Conservation (phyloP, 2,113 vertebrate genomes). For the Leuciscus idus region DNA sequence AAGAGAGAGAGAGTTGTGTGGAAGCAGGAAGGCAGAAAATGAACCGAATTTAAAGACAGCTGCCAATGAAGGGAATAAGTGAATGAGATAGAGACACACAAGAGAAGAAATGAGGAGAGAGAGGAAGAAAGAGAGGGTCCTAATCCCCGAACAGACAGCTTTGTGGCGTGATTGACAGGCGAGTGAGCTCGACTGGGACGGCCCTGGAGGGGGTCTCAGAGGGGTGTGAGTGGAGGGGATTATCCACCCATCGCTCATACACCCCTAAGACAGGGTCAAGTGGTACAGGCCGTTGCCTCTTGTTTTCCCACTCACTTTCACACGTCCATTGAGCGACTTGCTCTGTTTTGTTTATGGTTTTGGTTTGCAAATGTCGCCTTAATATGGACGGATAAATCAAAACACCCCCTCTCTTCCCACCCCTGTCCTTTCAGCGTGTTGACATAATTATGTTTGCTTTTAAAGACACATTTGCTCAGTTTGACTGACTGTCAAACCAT, state of each 20-base stretch:
- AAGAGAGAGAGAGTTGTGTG: constrained; percentile 27
- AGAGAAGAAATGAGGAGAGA: constrained; percentile 2
- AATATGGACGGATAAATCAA: constrained; percentile 48
- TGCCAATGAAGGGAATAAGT: constrained; percentile 37
- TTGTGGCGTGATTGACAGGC: constrained; percentile 81
- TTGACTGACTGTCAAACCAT: not conserved
- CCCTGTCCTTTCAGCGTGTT: constrained; percentile 19
- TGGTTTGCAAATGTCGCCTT: constrained; percentile 65
- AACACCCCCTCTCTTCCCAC: constrained; percentile 24
- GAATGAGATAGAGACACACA: constrained; percentile 46
- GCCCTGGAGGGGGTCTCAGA: constrained; percentile 51
- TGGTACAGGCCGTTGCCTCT: constrained; percentile 73
- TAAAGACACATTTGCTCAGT: constrained; percentile 7
- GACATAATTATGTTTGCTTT: constrained; percentile 32
- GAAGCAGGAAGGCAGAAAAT: constrained; percentile 21
- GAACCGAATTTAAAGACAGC: constrained; percentile 28
- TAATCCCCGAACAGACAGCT: constrained; percentile 80
- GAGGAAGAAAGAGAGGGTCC: constrained; percentile 54
- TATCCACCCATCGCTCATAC: constrained; percentile 67
- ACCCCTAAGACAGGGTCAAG: constrained; percentile 73
- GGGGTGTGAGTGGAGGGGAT: constrained; percentile 65
- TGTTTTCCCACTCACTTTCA: constrained; percentile 64
- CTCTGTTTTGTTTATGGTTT: constrained; percentile 70
- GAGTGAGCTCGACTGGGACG: constrained; percentile 66
- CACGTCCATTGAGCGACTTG: constrained; percentile 53